Conservation (phyloP, 2,888 invertebrate species). For the Caenorhabditis virilis region DNA sequence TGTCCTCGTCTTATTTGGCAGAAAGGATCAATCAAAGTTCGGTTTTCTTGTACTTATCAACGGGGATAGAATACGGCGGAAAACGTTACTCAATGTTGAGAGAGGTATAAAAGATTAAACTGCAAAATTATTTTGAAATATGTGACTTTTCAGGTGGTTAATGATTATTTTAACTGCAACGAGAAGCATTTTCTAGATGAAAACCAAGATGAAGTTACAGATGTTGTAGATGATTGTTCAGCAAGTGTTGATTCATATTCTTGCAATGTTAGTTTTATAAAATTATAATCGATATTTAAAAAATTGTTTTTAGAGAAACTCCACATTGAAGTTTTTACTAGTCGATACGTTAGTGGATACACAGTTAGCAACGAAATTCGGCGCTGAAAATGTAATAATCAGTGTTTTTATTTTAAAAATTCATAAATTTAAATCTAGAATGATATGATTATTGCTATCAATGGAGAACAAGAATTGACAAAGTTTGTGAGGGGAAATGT, state of each 20-base stretch:
- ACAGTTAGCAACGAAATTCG: conserved; percentile 18
- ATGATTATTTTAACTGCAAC: conserved; percentile 15
- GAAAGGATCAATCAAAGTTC: conserved; percentile 14
- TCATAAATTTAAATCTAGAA: conserved; percentile 6
- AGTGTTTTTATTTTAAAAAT: not conserved
- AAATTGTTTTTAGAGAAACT: conserved; percentile 15
- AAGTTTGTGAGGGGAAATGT: conserved; percentile 16
- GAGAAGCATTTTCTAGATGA: conserved; percentile 4
- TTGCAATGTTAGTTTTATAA: conserved; percentile 14
- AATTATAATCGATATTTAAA: no score
- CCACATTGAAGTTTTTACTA: conserved; percentile 21
- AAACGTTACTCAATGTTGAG: not conserved
- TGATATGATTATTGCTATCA: conserved; percentile 23
- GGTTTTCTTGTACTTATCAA: conserved; percentile 10
- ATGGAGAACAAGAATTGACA: conserved; percentile 23
- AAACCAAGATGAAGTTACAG: not conserved
- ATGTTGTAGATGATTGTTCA: conserved; percentile 8
- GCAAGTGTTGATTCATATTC: conserved; percentile 4
- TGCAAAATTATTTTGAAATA: not conserved
- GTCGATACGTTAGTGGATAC: conserved; percentile 12
- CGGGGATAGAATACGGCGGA: conserved; percentile 4
- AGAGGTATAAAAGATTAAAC: not conserved
- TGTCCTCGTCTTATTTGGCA: conserved; percentile 13
- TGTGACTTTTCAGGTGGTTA: not conserved
- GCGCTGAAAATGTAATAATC: conserved; percentile 9